Evolutionary conservation across 2,113 vertebrate genomes (phyloP), one percentile per base, ranked within the genome.

Genomic region (Bujurquina vittata): DNA sequence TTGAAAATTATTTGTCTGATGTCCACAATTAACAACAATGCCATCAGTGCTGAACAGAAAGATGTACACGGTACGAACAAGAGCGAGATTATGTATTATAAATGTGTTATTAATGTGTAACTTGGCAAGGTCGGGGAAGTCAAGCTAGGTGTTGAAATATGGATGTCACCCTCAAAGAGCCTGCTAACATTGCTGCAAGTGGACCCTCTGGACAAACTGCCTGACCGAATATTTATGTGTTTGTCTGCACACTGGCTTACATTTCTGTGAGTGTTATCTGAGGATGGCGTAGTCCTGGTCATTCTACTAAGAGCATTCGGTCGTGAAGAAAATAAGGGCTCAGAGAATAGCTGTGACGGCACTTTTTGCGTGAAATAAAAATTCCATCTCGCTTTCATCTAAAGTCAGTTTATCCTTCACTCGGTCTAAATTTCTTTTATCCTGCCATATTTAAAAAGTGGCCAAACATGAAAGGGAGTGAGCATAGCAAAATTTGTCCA

Each of bases 101-200:
- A 93, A 95, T 95, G 94, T 93, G 94, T 94, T 95, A 95, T 96
- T 94, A 95, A 94, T 93, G 93, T 83, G 80, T 85, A 93, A 91
- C 88, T 91, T 55, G 86, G 89, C 93, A 94, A 94, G 95, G 95
- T 95, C 91, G 58, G 88, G 65, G 77, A 94, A 93, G 93, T 94
- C 93, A 93, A 94, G 92, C 89, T 91, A 89, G 84, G 92, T 94
- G 92, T 92, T 94, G 94, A 94, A 95, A 93, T 93, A 94, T 94
- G 94, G 90, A 94, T 92, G 84, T 88, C 84, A 85, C 76, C 86
- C 88, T 92, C 87, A 92, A 92, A 90, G 89, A 91, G 89, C 65
- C 88, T 33, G 57, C 89, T 80, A 92, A 94, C 87, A 83, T 87
- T 78, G 84, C 91, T 92, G 83, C 93, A 93, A 93, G 88, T 91